Conservation (phyloP, 2,797 vertebrate genomes). For the Paedocypris micromegethes region DNA sequence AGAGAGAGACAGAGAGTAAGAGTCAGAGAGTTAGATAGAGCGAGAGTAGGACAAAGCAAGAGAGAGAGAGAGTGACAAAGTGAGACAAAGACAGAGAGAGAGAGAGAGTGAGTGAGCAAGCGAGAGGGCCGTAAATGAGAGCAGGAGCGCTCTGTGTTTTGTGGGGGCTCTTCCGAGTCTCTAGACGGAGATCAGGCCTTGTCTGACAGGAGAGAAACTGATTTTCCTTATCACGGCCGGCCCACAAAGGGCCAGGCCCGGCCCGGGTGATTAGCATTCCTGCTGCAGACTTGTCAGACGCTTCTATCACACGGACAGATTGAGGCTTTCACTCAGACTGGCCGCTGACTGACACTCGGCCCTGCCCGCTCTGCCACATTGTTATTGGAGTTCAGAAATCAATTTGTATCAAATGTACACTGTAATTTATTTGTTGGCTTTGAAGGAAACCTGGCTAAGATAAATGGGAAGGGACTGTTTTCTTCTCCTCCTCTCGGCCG, state of each 20-base stretch:
- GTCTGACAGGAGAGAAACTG: slow-evolving; percentile 85
- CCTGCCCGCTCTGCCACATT: slow-evolving; percentile 98
- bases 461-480: slow-evolving; percentile 92
- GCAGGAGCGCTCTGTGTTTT: slow-evolving; percentile 38
- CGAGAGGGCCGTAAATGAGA: slow-evolving; percentile 73
- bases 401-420: slow-evolving; percentile 99
- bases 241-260: slow-evolving; percentile 93
- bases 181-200: slow-evolving; percentile 71
- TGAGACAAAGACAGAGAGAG: background rate
- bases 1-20: no score
- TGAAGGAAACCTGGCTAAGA: slow-evolving; percentile 99
- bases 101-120: background rate
- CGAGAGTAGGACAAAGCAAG: no score
- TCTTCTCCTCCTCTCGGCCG: slow-evolving; percentile 64
- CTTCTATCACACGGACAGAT: slow-evolving; percentile 98
- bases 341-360: slow-evolving; percentile 96
- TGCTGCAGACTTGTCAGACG: slow-evolving; percentile 80
- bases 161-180: slow-evolving; percentile 31
- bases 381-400: slow-evolving; percentile 99
- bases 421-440: slow-evolving; percentile 99
- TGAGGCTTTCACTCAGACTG: slow-evolving; percentile 97
- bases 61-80: background rate
- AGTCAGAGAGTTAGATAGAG: no score
- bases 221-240: slow-evolving; percentile 91
- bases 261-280: slow-evolving; percentile 94